Evolutionary conservation across 2,113 vertebrate genomes (phyloP).

Genomic region (Mola mola): DNA sequence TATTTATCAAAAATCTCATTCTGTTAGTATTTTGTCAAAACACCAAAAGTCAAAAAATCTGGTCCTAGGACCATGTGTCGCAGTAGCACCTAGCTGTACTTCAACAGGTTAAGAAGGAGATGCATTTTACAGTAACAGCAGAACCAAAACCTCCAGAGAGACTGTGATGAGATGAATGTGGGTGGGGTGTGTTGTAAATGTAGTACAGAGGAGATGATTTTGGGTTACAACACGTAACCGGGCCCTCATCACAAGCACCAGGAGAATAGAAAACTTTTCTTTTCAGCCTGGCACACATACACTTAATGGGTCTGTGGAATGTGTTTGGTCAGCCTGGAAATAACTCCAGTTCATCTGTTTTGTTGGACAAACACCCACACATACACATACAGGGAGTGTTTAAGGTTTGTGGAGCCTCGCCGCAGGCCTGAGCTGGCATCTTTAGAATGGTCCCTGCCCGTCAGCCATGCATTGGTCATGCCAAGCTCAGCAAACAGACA

Average conservation of each 20-base stretch:
- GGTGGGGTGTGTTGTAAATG: neutral
- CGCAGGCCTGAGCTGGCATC: constrained; percentile 1
- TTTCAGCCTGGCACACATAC: constrained; percentile 14
- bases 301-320: constrained; percentile 49
- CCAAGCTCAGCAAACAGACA: constrained; percentile 35
- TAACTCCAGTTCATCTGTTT: constrained; percentile 48
- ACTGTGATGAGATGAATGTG: neutral
- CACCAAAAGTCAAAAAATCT: too few species aligned
- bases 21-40: too few species aligned
- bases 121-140: too few species aligned
- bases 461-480: constrained; percentile 19
- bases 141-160: constrained; percentile 16
- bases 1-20: too few species aligned
- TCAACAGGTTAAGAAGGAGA: too few species aligned
- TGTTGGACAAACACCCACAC: constrained; percentile 43
- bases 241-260: constrained; percentile 27
- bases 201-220: constrained; percentile 5
- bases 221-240: too few species aligned
- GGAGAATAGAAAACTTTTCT: constrained; percentile 18
- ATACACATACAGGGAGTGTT: constrained; percentile 47
- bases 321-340: constrained; percentile 43
- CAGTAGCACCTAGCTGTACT: too few species aligned
- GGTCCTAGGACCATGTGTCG: too few species aligned
- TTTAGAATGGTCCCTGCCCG: constrained; percentile 28
- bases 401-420: constrained; percentile 27